phyloP scores from a whole-genome alignment of 1,140 invertebrate genomes.

The Drosophila eugracilis region DNA sequence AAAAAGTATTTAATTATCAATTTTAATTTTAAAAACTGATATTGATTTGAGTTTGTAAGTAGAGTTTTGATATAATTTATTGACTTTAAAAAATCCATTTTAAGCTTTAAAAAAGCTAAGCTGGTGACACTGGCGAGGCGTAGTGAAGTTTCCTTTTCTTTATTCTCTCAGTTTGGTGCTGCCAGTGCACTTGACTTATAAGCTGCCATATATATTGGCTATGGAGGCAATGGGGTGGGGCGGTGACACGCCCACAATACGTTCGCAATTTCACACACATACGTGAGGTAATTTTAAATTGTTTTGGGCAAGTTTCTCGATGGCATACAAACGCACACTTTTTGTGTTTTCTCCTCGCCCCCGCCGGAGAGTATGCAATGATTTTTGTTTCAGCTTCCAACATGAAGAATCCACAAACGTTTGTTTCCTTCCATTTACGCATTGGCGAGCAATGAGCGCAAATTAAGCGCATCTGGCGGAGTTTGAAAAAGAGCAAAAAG shows the following conservation, averaged over 20 bases:
- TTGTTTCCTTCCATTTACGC: slow-evolving; percentile 71
- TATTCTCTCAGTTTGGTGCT: slow-evolving; percentile 50
- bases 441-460: slow-evolving; percentile 68
- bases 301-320: slow-evolving; percentile 69
- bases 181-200: slow-evolving; percentile 78
- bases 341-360: slow-evolving; percentile 39
- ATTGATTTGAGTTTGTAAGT: too few relatives aligned
- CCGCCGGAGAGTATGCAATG: slow-evolving; percentile 64
- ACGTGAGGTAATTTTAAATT: slow-evolving; percentile 82
- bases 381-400: slow-evolving; percentile 23
- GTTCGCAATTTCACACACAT: slow-evolving; percentile 78
- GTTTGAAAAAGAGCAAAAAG: slow-evolving; percentile 27
- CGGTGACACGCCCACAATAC: slow-evolving; percentile 71
- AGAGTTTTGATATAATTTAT: too few relatives aligned
- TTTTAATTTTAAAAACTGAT: too few relatives aligned
- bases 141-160: slow-evolving; percentile 43
- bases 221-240: slow-evolving; percentile 2
- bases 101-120: not conserved
- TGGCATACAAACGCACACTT: slow-evolving; percentile 19
- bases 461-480: slow-evolving; percentile 71
- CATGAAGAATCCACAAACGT: slow-evolving; percentile 10
- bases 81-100: too few relatives aligned
- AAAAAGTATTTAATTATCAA: too few relatives aligned
- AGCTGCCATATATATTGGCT: slow-evolving; percentile 75
- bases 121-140: not conserved